A percentile compares a stretch with the other conserved stretches of the same genome.
These are phyloP conservation scores for Carduelis carduelis DNA, from an alignment of 2,797 vertebrate species.

Conservation along the genomic window DNA sequence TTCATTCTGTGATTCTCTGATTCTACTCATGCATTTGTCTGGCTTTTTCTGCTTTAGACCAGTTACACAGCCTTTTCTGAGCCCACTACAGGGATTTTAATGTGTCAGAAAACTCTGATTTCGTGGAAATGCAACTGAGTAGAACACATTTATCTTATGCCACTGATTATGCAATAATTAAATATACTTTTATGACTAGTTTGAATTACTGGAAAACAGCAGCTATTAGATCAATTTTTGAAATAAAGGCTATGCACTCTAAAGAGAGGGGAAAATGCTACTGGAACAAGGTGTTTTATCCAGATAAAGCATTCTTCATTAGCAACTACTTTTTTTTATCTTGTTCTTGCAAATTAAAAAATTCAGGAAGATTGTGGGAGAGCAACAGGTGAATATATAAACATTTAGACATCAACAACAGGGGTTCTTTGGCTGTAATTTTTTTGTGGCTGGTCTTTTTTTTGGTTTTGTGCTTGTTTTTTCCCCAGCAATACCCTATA, in stretches of 20 bases:
- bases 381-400: neutral
- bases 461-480: neutral
- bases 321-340: neutral
- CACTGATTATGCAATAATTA: slow-evolving; percentile 39
- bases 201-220: slow-evolving; percentile 19
- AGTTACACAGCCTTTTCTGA: neutral
- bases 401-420: neutral
- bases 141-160: slow-evolving; percentile 15
- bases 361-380: neutral
- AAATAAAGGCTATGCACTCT: neutral
- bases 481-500: neutral
- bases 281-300: slow-evolving; percentile 21
- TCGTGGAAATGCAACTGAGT: neutral
- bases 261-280: neutral
- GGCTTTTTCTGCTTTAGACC: slow-evolving; percentile 7
- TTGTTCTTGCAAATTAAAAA: neutral
- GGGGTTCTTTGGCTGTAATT: fast-evolving
- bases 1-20: neutral
- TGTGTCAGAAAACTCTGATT: neutral
- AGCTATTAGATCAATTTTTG: slow-evolving; percentile 13
- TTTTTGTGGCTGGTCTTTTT: neutral
- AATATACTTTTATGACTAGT: neutral
- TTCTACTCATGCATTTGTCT: neutral
- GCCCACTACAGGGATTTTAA: neutral
- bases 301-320: slow-evolving; percentile 15